These are phyloP conservation scores for Meloidogyne chitwoodi DNA, from an alignment of 1,140 invertebrate species.

Conservation along the genomic window DNA sequence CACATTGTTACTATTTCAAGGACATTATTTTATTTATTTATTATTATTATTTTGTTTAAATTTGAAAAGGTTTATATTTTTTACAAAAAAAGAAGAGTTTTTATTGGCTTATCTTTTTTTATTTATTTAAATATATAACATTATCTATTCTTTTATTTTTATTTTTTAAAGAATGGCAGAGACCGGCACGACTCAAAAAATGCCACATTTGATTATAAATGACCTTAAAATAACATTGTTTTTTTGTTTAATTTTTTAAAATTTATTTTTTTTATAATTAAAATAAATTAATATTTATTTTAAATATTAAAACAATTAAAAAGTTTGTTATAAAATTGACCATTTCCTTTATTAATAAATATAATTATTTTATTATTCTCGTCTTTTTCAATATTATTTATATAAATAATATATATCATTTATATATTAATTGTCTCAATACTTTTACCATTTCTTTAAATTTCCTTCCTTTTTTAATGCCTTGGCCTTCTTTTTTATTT, in stretches of 20 bases:
- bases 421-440: not conserved
- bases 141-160: not conserved
- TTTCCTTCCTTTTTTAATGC: not conserved
- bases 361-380: no score
- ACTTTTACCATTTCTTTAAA: not conserved
- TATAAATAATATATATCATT: not conserved
- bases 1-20: no score
- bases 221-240: not conserved
- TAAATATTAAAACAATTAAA: no score
- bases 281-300: not conserved
- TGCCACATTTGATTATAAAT: not conserved
- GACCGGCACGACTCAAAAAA: not conserved
- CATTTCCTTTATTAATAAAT: no score
- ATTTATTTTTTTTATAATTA: not conserved
- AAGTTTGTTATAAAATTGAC: no score
- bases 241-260: not conserved
- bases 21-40: no score
- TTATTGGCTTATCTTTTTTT: conserved; percentile 2
- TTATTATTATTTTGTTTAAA: no score
- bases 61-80: no score
- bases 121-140: not conserved
- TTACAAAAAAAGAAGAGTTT: not conserved
- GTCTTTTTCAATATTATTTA: not conserved
- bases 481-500: not conserved
- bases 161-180: not conserved